phyloP scores from a whole-genome alignment of 2,113 vertebrate species.

The Orthonyx spaldingii region DNA sequence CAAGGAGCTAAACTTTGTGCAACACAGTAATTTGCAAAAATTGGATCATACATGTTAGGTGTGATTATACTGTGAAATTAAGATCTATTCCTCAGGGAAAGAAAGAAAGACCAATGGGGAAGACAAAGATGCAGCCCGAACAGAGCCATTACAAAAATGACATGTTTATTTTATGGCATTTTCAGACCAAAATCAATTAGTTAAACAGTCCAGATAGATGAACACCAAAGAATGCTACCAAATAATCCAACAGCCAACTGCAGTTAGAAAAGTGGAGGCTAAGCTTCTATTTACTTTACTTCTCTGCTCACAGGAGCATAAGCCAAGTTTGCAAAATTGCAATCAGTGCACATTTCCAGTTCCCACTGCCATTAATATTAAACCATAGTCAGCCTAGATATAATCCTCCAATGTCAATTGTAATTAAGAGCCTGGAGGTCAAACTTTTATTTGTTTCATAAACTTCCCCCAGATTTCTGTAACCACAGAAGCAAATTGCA shows the following conservation, averaged over 20 bases:
- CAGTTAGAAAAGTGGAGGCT: neutral
- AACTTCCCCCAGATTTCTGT: neutral
- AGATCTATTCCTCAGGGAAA: neutral
- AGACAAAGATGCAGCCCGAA: neutral
- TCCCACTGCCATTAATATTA: neutral
- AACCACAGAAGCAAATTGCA: neutral
- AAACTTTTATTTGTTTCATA: neutral
- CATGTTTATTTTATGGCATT: neutral
- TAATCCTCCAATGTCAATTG: neutral
- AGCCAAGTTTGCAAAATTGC: too few species aligned
- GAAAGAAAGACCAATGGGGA: neutral
- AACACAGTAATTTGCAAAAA: neutral
- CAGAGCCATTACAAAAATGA: neutral
- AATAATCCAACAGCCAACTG: neutral
- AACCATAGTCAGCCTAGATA: neutral
- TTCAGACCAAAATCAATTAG: neutral
- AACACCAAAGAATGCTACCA: neutral
- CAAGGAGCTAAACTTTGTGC: neutral
- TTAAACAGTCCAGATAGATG: neutral
- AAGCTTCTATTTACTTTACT: neutral
- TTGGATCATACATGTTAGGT: neutral
- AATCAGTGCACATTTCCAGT: neutral
- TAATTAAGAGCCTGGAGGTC: neutral
- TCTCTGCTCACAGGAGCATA: too few species aligned
- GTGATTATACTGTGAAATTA: neutral